Evolutionary conservation across 2,888 invertebrate species (phyloP).

Genomic region (Lacanobia oleracea): DNA sequence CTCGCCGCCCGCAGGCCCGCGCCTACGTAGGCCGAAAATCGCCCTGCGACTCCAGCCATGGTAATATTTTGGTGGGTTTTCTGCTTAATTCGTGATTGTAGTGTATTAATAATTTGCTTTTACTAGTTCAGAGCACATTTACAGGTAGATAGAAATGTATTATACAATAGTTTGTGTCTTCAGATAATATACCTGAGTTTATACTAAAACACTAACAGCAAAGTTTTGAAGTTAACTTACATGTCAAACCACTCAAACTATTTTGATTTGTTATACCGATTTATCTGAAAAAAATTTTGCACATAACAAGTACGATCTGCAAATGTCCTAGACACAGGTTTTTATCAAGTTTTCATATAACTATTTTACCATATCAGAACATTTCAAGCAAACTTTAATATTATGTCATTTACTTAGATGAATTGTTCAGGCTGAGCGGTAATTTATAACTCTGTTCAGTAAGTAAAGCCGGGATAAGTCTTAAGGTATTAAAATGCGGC

Average conservation of each 20-base stretch:
- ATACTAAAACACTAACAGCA: not conserved
- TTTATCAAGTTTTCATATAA: constrained; percentile 14
- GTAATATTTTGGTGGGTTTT: too few relatives aligned
- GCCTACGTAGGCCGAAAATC: too few relatives aligned
- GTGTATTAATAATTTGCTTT: not conserved
- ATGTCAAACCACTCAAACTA: not conserved
- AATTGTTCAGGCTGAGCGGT: constrained; percentile 36
- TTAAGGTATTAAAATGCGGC: constrained; percentile 59
- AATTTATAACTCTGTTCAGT: constrained; percentile 34
- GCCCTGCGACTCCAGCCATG: too few relatives aligned
- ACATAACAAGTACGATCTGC: not conserved
- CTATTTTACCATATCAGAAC: not conserved
- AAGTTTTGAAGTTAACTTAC: not conserved
- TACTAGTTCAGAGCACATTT: not conserved
- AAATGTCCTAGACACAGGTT: not conserved
- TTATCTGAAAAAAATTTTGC: not conserved
- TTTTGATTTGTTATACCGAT: too few relatives aligned
- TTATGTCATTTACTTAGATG: constrained; percentile 37
- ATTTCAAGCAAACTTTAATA: constrained; percentile 36
- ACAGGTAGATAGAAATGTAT: not conserved
- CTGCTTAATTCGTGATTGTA: too few relatives aligned
- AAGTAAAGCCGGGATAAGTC: constrained; percentile 46
- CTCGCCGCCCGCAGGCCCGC: too few relatives aligned
- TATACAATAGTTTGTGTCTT: not conserved
- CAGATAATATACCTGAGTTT: not conserved